These are phyloP conservation scores for Syngnathus acus DNA, from an alignment of 2,797 vertebrate species.

Conservation along the genomic window DNA sequence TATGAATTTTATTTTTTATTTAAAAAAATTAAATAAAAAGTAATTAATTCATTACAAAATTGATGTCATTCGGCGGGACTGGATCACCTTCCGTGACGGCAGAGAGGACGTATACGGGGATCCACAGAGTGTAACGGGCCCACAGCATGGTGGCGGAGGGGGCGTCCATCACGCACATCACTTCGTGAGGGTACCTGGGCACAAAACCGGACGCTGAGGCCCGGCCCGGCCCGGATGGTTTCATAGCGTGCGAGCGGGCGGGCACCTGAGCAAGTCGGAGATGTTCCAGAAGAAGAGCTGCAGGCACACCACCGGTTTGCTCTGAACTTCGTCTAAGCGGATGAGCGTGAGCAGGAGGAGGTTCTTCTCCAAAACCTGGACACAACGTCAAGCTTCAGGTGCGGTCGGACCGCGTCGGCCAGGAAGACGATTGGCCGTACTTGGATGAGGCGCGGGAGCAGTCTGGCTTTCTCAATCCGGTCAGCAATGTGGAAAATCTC, in stretches of 20 bases:
- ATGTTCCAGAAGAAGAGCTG: conserved; percentile 89
- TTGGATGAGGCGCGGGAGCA: conserved; percentile 81
- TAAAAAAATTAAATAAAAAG: no score
- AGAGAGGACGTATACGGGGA: conserved; percentile 79
- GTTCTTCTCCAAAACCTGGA: conserved; percentile 84
- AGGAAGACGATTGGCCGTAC: conserved; percentile 46
- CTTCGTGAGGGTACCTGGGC: conserved; percentile 80
- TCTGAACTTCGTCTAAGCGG: conserved; percentile 85
- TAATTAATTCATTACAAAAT: no score
- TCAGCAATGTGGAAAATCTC: conserved; percentile 84
- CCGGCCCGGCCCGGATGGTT: neutral
- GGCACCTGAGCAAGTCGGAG: conserved; percentile 62
- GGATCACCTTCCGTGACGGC: conserved; percentile 78
- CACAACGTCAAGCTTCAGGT: neutral
- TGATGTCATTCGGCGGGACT: no score
- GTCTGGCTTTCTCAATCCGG: conserved; percentile 74
- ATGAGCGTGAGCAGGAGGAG: conserved; percentile 81
- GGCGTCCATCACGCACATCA: conserved; percentile 70
- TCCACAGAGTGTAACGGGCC: conserved; percentile 80
- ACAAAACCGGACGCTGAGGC: neutral
- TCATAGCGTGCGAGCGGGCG: neutral
- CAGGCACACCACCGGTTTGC: conserved; percentile 78
- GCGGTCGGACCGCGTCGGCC: no score
- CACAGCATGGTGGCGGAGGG: conserved; percentile 74
- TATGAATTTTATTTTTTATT: no score